These are phyloP conservation scores for Lypha dubia DNA, from an alignment of 2,888 invertebrate genomes.

Conservation along the genomic window DNA sequence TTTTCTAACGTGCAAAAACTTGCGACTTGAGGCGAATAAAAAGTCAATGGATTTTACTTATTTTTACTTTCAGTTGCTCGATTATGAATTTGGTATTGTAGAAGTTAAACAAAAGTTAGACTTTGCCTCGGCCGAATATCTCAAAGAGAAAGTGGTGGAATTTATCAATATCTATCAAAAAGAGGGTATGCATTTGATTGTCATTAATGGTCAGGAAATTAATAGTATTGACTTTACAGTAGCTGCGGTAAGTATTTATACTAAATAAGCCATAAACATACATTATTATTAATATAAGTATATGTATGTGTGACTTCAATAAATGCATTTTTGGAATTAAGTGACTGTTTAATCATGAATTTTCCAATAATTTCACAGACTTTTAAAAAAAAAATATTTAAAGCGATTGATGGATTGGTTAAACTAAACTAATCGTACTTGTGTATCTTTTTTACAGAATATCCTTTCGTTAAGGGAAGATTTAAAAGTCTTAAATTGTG, in stretches of 20 bases:
- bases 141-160: constrained; percentile 87
- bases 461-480: constrained; percentile 85
- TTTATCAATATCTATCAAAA: constrained; percentile 88
- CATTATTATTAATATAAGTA: too few relatives aligned
- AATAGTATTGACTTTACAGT: constrained; percentile 86
- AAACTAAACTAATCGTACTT: background rate
- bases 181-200: constrained; percentile 85
- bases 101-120: constrained; percentile 89
- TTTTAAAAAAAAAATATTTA: too few relatives aligned
- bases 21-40: too few relatives aligned
- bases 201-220: constrained; percentile 88
- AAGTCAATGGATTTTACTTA: background rate
- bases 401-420: too few relatives aligned
- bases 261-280: background rate
- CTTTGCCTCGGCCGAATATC: constrained; percentile 92
- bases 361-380: too few relatives aligned
- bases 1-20: too few relatives aligned
- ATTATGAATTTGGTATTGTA: constrained; percentile 85
- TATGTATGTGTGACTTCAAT: too few relatives aligned
- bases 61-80: constrained; percentile 78
- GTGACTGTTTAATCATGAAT: too few relatives aligned
- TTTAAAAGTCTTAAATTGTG: constrained; percentile 84
- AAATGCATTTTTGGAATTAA: too few relatives aligned
- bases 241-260: constrained; percentile 84
- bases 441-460: constrained; percentile 83